Evolutionary conservation across 2,113 vertebrate genomes (phyloP), one percentile per base, ranked within the genome.

Genomic region (Lampris incognitus): DNA sequence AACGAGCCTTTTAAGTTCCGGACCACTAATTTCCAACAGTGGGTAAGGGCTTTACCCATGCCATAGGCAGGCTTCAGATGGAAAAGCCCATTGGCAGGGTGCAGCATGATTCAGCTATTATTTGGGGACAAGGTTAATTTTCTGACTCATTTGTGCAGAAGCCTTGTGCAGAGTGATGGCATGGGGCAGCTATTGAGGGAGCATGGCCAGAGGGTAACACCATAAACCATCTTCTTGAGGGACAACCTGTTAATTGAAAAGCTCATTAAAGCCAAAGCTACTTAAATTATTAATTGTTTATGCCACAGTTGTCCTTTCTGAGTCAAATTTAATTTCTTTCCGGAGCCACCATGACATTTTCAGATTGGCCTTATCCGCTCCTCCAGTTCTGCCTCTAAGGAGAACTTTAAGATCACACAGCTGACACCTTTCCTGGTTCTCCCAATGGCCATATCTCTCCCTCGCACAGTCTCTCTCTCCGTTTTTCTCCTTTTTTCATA

Each of bases 281-380:
- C 94, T 96, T 96, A 95, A 96, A 97, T 97, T 95, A 95, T 96
- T 97, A 96, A 96, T 97, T 96, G 92, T 94, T 94, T 93, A 87
- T 96, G 96, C 96, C 96, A 97, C 93, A 96, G 96, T 96, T 94
- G 95, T 96, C 96, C 96, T 97, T 95, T 91, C 95, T 87, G 94
- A 96, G 95, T 96, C 95, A 93, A 94, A 93, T 95, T 94, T 88
- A 91, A 94, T 96, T 96, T 94, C 91, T 90, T 92, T 93, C 88
- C 39, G 6, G 85, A 86, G 85, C 88, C 36, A 79, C 82, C 66
- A 52, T 84, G 89, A 85, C 87, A 91, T 93, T 91, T 92, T 81
- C 81, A 82, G 83, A 89, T 90, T 78, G 79, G 77, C 82, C 85
- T 92, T 88, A 91, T 90, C 85, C 63, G 58, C 8, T 73, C 79